Evolutionary conservation across 2,888 invertebrate species (phyloP), one percentile per base, ranked within the genome.

Genomic region (Chaitophorus viminalis): DNA sequence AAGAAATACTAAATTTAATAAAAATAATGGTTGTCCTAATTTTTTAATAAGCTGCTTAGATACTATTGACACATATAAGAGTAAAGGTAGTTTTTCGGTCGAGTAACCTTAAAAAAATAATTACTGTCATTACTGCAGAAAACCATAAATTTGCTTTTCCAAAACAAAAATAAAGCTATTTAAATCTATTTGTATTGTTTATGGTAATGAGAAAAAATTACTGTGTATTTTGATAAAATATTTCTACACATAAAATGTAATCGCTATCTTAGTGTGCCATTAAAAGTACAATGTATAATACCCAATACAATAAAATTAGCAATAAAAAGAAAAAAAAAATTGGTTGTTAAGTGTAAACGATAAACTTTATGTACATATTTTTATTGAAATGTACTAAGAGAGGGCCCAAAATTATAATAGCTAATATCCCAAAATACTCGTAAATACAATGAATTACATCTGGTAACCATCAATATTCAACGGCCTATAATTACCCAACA

Each of bases 131-230:
- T 11, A 46, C 14, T 46, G 46, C 11, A 46, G 46, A 46, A 46
- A 46, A 46, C 14, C 0, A 46, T 46, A 46, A 46, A 46, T 46
- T 75, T 75, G 25, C n/a, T n/a, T 39, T 75, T 75, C 39, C 25
- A 75, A 75, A 75, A 75, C n/a, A 39, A 75, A 75, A 75, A 75
- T 75, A 75, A 76, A 46, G n/a, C 29, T 46, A 76, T 76, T 75
- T 76, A 76, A 46, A 76, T 76, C 76, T 29, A 74, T 36, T 74
- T 60, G 21, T 60, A 60, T 60, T 25, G 21, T 21, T 29, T 76
- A 76, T n/a, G 46, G 18, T 9, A 29, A 29, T n/a, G n/a, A 18
- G 39, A 46, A 29, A 46, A 76, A 76, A 76, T 76, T 39, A 76
- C 76, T 46, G 29, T 46, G 29, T 46, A 76, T 46, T 76, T 76